Evolutionary conservation across 37 sponge, comb jelly and placozoan species (phyloP), one percentile per base, ranked within the genome.

Genomic region (Halisarca cf. caerulea): DNA sequence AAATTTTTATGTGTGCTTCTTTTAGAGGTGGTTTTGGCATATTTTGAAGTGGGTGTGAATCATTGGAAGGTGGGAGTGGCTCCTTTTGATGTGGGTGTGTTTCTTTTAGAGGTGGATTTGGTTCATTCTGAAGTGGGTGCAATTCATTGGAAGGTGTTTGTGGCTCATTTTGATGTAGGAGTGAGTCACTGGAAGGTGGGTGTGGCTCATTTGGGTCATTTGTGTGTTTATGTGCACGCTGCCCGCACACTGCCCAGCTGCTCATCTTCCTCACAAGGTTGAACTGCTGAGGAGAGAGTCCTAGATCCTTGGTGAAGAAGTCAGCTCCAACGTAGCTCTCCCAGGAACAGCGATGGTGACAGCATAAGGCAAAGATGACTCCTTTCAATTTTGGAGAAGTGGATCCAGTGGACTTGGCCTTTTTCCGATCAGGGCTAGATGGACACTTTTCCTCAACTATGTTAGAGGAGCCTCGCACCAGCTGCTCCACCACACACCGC

Each of bases 241-340:
- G 47, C 32, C 97, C 90, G 88, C 97, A 97, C 58, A 91, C 90
- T 1, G 90, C 96, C 97, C 95, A 94, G 80, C 97, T 97, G 66
- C 75, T 92, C 91, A 97, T 89, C 45, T 83, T 85, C 9, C 82
- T 66, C 0, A 97, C 59, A 1, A 94, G 80, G 59, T 88, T 82
- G 51, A 94, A 94, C 66, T 97, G 95, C 27, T 58, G 68, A 25
- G 87, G 73, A 35, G 71, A 79, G 53, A 97, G 92, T 11, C 93
- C 93, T 36, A 84, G 83, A 53, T 80, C 45, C 15, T 58, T 47
- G 36, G 58, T 34, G 15, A 91, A 82, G 53, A 88, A 86, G 42
- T 86, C 82, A 27, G 73, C 42, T 18, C 95, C 95, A 41, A 86
- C 90, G 9, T 95, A 78, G 34, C 78, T 77, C 14, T 38, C 28